phyloP scores from a whole-genome alignment of 2,113 vertebrate species.

The Peucedramus taeniatus region DNA sequence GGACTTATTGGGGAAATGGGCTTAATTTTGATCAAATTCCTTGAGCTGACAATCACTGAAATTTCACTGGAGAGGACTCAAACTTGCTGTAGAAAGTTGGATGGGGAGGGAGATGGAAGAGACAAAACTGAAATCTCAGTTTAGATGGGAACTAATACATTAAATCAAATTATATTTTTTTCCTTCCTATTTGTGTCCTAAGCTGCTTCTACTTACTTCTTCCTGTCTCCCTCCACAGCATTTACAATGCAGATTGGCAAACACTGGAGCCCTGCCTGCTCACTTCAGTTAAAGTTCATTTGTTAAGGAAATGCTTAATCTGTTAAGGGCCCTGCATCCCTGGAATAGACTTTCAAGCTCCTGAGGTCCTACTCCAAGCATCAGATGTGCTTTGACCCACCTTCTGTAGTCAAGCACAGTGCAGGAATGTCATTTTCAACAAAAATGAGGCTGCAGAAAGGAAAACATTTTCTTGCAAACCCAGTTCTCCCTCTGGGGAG shows the following conservation, averaged over 20 bases:
- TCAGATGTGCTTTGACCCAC: not conserved
- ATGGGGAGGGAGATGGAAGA: not conserved
- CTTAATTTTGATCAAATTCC: not conserved
- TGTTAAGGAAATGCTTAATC: not conserved
- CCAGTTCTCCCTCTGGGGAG: not conserved
- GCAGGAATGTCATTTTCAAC: not conserved
- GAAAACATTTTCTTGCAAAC: not conserved
- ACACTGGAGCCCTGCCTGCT: not conserved
- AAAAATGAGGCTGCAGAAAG: not conserved
- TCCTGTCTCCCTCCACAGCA: not conserved
- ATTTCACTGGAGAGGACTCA: not conserved
- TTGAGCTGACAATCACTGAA: not conserved
- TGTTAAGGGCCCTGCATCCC: not conserved
- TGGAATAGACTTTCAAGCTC: not conserved
- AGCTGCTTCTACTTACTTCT: not conserved
- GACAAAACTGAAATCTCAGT: not conserved
- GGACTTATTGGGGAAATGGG: not conserved
- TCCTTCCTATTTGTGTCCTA: not conserved
- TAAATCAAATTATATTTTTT: not conserved
- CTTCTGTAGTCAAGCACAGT: not conserved
- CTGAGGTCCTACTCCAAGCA: not conserved
- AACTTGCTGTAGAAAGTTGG: not conserved
- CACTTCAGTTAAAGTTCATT: not conserved
- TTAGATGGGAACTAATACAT: not conserved
- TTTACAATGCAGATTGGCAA: not conserved